Conservation (phyloP, 2,797 vertebrate species). For the Discoglossus pictus region DNA sequence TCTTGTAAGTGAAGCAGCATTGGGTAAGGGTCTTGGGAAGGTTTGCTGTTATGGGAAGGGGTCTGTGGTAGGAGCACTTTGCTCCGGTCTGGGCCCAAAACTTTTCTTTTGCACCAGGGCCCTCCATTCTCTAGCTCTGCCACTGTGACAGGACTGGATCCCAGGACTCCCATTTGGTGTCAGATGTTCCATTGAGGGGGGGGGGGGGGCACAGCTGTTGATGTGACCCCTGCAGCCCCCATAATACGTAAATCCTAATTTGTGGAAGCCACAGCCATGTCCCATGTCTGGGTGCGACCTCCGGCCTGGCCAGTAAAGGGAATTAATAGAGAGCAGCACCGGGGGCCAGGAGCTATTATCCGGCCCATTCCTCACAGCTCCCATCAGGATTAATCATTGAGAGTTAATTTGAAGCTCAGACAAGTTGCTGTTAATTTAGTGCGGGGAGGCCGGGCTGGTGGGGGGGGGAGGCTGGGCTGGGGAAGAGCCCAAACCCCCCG, state of each 20-base stretch:
- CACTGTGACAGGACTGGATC: no score
- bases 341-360: constrained; percentile 82
- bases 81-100: no score
- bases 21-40: no score
- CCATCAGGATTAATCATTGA: constrained; percentile 91
- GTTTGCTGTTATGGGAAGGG: no score
- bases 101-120: no score
- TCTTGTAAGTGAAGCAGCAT: no score
- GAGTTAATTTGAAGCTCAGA: constrained; percentile 93
- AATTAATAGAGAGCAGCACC: constrained; percentile 81
- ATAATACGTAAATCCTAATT: constrained; percentile 76
- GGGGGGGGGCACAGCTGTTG: constrained; percentile 28
- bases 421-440: constrained; percentile 95
- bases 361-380: constrained; percentile 81
- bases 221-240: constrained; percentile 1
- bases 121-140: no score
- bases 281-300: constrained; percentile 78
- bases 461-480: constrained; percentile 78
- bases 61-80: no score
- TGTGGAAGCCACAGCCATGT: constrained; percentile 83
- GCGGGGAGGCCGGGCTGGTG: constrained; percentile 78
- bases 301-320: constrained; percentile 78
- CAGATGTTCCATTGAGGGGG: constrained; percentile 31
- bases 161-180: neutral
- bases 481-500: constrained; percentile 72